Percentiles rank a stretch among this genome's conserved stretches.
These are phyloP conservation scores for Leptoteleia sp. DNA, from an alignment of 1,140 invertebrate genomes.

Conservation along the genomic window DNA sequence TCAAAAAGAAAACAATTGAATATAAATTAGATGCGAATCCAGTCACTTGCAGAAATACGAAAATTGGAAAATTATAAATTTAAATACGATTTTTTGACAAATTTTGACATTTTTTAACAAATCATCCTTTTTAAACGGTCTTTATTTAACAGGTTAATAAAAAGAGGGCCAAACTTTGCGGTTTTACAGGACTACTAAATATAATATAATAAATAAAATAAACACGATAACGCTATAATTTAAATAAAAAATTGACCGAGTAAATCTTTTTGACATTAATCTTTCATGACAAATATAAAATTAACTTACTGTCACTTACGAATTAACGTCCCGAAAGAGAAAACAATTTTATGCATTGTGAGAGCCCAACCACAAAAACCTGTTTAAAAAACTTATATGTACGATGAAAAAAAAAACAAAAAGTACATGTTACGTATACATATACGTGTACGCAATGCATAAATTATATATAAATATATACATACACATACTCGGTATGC, in stretches of 20 bases:
- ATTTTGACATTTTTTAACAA: conserved; percentile 26
- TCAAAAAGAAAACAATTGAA: conserved; percentile 3
- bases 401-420: conserved; percentile 61
- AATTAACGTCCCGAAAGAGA: conserved; percentile 53
- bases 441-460: conserved; percentile 59
- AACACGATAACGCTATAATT: background rate
- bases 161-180: conserved; percentile 30
- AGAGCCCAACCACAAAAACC: conserved; percentile 57
- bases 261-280: background rate
- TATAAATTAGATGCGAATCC: conserved; percentile 2
- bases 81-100: too few relatives aligned
- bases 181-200: background rate
- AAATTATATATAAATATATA: conserved; percentile 65
- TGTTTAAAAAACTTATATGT: conserved; percentile 68
- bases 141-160: conserved; percentile 19
- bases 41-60: conserved; percentile 14
- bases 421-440: conserved; percentile 63
- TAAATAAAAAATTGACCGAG: background rate
- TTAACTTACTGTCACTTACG: conserved; percentile 15
- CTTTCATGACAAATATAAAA: background rate
- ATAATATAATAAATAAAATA: too few relatives aligned
- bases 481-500: conserved; percentile 68
- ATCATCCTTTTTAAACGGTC: conserved; percentile 15
- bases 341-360: conserved; percentile 61
- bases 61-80: background rate